These are phyloP conservation scores for Scaptomyza polygonia DNA, from an alignment of 2,888 invertebrate genomes.

Conservation along the genomic window DNA sequence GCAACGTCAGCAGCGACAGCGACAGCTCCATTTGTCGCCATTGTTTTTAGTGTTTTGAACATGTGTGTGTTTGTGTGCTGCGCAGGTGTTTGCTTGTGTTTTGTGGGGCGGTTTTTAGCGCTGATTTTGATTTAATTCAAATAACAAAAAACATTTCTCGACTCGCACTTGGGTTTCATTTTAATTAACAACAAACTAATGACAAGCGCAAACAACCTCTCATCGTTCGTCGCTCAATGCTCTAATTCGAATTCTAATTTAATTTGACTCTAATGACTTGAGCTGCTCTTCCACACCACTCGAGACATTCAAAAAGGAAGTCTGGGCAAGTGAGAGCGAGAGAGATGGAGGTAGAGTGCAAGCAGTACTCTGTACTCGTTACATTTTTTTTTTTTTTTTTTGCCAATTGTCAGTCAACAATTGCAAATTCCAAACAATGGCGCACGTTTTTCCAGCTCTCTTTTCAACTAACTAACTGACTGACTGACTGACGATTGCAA, in stretches of 20 bases:
- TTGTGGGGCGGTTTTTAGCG: slow-evolving; percentile 69
- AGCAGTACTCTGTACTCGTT: slow-evolving; percentile 48
- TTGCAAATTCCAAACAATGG: slow-evolving; percentile 73
- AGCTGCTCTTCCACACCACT: slow-evolving; percentile 36
- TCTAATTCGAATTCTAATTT: slow-evolving; percentile 63
- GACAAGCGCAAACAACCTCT: slow-evolving; percentile 57
- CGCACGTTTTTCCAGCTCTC: slow-evolving; percentile 70
- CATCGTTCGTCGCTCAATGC: slow-evolving; percentile 33
- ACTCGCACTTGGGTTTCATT: slow-evolving; percentile 64
- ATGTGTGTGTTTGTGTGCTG: slow-evolving; percentile 29
- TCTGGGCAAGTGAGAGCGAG: neutral
- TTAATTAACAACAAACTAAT: slow-evolving; percentile 78
- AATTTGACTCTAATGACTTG: slow-evolving; percentile 75
- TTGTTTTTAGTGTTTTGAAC: slow-evolving; percentile 19
- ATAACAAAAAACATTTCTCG: slow-evolving; percentile 22
- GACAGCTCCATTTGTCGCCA: slow-evolving; percentile 67
- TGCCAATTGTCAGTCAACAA: slow-evolving; percentile 75
- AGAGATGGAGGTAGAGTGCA: neutral
- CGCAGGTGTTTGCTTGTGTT: slow-evolving; percentile 73
- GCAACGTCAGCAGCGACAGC: slow-evolving; percentile 28
- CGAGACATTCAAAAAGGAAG: slow-evolving; percentile 3
- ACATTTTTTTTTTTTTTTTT: too few species aligned
- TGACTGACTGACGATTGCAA: slow-evolving; percentile 63
- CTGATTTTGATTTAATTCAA: slow-evolving; percentile 67
- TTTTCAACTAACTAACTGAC: slow-evolving; percentile 55